Base-by-base conservation (phyloP, 1,140 invertebrate species). In the Halesus radiatus region DNA sequence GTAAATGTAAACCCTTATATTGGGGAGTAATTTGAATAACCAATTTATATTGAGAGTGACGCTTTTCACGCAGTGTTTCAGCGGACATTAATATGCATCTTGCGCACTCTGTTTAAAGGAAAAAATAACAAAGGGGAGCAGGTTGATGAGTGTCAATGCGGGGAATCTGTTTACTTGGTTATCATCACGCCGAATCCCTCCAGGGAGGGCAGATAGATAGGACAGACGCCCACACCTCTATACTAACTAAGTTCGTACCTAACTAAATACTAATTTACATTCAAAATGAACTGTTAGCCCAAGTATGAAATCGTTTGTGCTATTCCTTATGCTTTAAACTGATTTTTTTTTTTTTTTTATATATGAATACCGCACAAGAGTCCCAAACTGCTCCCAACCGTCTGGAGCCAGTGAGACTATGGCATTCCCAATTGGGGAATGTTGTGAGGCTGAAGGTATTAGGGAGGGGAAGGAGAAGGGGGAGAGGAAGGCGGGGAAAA, bases 21-120 rank as follows among this genome's bases (percentile, higher is more conserved):
- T 80, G 66, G 54, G 58, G 78, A 83, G 80, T 78, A 80, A 80
- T 83, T 83, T 80, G 76, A 83, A 83, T 83, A 83, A 76, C 60
- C 76, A 80, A 83, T 80, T 80, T 83, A 83, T 70, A 75, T 80
- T 75, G 79, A 73, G 62, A 50, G 60, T 68, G 58, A 75, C 45
- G 72, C 37, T 64, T 64, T 23, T 5, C 66, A 45, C 13, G 8
- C 10, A 45, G 37, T 45, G 37, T 45, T 45, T 45, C 13, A 45
- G n/a, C 54, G 37, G 22, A 37, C 78, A 73, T 73, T 79, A 79
- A 79, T 79, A 79, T 79, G 66, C 70, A 79, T 79, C 56, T 29
- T 45, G 60, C 62, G 62, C 62, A 64, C 58, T 78, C 53, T 56
- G 62, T 64, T 78, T 53, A 60, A 15, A 74, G 23, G 54, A 53